These are phyloP conservation scores for Zalophus californianus DNA, from an alignment of 2,797 vertebrate species.

Conservation along the genomic window DNA sequence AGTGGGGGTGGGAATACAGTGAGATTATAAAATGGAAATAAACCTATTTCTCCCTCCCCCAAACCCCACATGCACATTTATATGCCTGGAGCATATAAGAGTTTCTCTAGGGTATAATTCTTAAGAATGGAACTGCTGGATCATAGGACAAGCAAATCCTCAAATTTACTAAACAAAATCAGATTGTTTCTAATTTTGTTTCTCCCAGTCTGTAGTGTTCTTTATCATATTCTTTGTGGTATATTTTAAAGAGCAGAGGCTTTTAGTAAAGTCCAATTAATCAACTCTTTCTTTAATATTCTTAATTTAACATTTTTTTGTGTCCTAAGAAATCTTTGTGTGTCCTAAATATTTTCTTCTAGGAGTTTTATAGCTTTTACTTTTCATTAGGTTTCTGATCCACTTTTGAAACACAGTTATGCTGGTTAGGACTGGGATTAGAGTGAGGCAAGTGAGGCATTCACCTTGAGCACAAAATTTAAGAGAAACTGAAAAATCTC, in stretches of 20 bases:
- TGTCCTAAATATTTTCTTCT: not conserved
- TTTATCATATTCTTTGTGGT: not conserved
- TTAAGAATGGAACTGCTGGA: not conserved
- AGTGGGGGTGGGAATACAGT: too few relatives aligned
- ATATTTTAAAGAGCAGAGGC: not conserved
- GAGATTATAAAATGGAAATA: not conserved
- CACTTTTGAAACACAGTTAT: not conserved
- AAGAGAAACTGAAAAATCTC: not conserved
- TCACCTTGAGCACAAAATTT: not conserved
- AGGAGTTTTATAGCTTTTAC: not conserved
- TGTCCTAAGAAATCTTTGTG: not conserved
- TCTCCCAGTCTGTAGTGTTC: not conserved
- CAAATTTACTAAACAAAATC: not conserved
- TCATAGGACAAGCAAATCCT: not conserved
- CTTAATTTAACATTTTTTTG: not conserved
- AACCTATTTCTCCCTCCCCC: not conserved
- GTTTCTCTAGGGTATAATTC: not conserved
- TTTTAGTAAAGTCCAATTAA: conserved; percentile 7
- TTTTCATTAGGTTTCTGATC: not conserved
- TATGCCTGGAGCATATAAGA: not conserved
- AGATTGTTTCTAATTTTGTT: conserved; percentile 18
- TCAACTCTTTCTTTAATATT: not conserved
- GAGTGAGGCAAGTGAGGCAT: not conserved
- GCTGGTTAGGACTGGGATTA: not conserved
- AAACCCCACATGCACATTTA: not conserved